Percentiles rank a stretch among this genome's conserved stretches.
These are phyloP conservation scores for Oreochromis aureus DNA, from an alignment of 2,113 vertebrate species.

Conservation along the genomic window DNA sequence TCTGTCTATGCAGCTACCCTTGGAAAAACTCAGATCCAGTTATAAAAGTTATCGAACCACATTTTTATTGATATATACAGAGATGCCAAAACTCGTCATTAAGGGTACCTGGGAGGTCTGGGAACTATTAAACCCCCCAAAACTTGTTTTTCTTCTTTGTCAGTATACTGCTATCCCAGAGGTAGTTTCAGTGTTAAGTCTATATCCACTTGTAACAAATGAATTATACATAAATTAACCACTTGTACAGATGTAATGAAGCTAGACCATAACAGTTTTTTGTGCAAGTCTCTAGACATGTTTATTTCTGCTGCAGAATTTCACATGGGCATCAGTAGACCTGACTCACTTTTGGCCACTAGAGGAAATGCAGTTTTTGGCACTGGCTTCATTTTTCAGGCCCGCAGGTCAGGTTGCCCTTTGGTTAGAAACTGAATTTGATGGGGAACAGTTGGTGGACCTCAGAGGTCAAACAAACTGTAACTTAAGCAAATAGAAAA, in stretches of 20 bases:
- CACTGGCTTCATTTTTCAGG: background rate
- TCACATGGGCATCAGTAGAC: background rate
- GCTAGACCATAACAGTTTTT: background rate
- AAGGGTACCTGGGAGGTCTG: background rate
- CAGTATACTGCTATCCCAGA: background rate
- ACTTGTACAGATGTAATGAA: background rate
- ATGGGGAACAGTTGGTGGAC: background rate
- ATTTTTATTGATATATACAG: background rate
- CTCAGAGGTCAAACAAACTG: background rate
- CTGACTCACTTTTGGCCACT: background rate
- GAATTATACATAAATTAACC: background rate
- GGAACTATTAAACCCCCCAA: background rate
- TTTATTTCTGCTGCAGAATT: background rate
- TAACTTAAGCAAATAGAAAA: background rate
- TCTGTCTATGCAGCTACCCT: background rate
- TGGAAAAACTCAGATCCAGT: background rate
- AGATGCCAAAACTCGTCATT: background rate
- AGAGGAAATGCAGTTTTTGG: background rate
- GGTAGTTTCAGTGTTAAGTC: background rate
- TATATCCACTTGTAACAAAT: background rate
- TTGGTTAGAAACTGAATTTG: background rate
- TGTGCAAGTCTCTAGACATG: background rate
- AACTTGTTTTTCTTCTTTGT: rapidly evolving
- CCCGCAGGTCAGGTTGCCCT: background rate
- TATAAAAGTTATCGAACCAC: background rate